Conservation (phyloP, 2,113 vertebrate species). For the Phalacrocorax carbo region DNA sequence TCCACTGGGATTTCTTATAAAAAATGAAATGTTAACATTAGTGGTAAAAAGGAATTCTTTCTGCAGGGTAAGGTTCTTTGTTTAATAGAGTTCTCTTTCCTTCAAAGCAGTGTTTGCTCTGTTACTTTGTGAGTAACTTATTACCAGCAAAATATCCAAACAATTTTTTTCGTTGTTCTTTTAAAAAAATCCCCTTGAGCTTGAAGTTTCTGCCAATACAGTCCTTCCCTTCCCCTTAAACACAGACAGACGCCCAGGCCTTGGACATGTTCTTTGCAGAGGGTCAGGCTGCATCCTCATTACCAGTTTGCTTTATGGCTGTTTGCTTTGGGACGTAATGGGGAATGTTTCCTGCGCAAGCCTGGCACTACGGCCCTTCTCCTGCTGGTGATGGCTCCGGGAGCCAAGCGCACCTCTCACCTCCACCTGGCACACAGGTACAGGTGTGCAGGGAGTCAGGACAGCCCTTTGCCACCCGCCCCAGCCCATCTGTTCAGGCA, state of each 20-base stretch:
- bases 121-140: not conserved
- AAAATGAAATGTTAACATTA: not conserved
- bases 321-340: not conserved
- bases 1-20: not conserved
- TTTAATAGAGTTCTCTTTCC: not conserved
- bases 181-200: not conserved
- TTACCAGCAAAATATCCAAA: not conserved
- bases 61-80: not conserved
- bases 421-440: not conserved
- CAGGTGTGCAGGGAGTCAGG: not conserved
- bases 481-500: not conserved
- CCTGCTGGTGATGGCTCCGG: not conserved
- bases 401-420: not conserved
- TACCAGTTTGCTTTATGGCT: slow-evolving; percentile 1
- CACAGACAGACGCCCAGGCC: not conserved
- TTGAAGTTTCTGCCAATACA: not conserved
- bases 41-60: not conserved
- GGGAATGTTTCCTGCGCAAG: not conserved
- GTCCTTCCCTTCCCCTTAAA: not conserved
- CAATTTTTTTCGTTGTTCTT: not conserved
- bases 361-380: not conserved
- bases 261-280: not conserved
- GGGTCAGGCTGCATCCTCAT: not conserved
- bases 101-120: not conserved
- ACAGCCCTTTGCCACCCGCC: not conserved